Evolutionary conservation across 2,113 vertebrate genomes (phyloP), one percentile per base, ranked within the genome.

Genomic region (Phrynocephalus versicolor): DNA sequence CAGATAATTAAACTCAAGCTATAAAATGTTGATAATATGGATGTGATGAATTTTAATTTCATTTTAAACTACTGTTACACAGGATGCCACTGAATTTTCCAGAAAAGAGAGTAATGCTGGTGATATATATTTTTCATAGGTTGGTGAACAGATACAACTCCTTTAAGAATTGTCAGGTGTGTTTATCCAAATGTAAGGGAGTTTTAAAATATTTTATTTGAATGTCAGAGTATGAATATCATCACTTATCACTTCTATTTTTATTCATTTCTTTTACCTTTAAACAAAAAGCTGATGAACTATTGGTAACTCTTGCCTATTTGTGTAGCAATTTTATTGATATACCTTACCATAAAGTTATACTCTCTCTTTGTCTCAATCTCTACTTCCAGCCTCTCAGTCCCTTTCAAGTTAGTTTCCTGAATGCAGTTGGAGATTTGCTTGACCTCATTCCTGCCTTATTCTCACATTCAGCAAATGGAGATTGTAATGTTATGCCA

Each of bases 381-480:
- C 67, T 14, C 71, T 88, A 70, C 30, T 79, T 73, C 51, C 78
- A 98, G 98, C 97, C 97, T 19, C 85, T 99, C 91, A 96, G 95
- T 19, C 70, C 88, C 88, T 98, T 98, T 92, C 96, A 95, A 62
- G 37, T 98, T 84, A 97, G 97, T 85, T 98, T 98, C 93, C 95
- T 99, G 93, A 99, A 97, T 51, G 58, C 96, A 0, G 92, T 97
- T 62, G 98, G 98, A 89, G 98, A 99, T 91, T 93, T 99, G 39
- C 79, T 99, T 95, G 98, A 99, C 83, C 96, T 99, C 87, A 97
- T 98, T 93, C 97, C 97, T 62, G 94, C 97, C 0, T 75, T 99
- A 77, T 95, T 94, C 58, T 94, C 95, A 4, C 37, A 58, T n/a
- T 88, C 92, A 64, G 23, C 83, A 25, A 65, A 86, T 23, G 55